These are phyloP conservation scores for Sphenopsis melanotis DNA, from an alignment of 2,797 vertebrate species.

Conservation along the genomic window DNA sequence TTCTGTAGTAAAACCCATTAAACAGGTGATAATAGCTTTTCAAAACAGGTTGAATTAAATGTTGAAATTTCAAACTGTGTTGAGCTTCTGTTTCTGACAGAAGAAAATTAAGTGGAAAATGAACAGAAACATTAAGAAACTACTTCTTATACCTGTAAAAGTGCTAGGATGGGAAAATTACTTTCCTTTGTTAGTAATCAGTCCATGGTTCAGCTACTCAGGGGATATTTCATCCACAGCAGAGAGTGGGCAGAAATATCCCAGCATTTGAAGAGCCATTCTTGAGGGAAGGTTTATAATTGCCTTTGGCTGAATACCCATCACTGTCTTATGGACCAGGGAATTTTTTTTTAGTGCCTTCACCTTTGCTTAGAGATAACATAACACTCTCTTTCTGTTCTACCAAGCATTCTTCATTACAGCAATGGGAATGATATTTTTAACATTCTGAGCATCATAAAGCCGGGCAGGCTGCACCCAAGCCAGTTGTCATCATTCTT, in stretches of 20 bases:
- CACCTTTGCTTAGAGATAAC: background rate
- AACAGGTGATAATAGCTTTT: conserved; percentile 16
- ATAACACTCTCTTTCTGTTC: background rate
- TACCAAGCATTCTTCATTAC: background rate
- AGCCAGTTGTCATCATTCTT: background rate
- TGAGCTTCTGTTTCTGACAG: background rate
- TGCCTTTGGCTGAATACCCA: background rate
- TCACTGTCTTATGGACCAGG: background rate
- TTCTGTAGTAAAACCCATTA: background rate
- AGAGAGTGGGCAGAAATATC: background rate
- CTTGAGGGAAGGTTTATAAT: background rate
- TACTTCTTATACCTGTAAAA: background rate
- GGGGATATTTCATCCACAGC: background rate
- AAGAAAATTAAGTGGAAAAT: conserved; percentile 23
- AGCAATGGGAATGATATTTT: background rate
- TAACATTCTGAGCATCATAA: background rate
- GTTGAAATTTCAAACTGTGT: background rate
- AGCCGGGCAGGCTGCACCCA: background rate
- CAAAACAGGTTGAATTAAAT: conserved; percentile 26
- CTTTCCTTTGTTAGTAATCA: background rate
- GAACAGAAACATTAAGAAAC: background rate
- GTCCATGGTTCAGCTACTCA: background rate
- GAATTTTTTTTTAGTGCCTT: background rate
- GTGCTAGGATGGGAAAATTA: background rate
- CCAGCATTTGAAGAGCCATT: background rate